These are phyloP conservation scores for Telenomus remus DNA, from an alignment of 1,140 invertebrate species.

Conservation along the genomic window DNA sequence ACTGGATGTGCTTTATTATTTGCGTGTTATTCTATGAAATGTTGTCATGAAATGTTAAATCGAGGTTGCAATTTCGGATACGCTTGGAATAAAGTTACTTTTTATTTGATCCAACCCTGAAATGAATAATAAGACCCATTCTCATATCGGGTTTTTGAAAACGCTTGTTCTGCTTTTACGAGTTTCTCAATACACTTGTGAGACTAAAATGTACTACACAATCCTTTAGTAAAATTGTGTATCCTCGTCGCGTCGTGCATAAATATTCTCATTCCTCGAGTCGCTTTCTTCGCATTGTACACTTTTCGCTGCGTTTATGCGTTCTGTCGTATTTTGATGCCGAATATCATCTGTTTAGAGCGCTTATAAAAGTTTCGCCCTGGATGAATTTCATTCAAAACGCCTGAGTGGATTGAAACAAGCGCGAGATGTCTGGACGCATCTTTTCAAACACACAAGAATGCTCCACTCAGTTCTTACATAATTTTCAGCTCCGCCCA, in stretches of 20 bases:
- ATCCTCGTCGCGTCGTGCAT: slow-evolving; percentile 42
- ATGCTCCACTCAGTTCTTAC: no score
- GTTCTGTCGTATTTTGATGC: slow-evolving; percentile 18
- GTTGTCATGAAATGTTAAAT: no score
- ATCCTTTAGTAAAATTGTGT: slow-evolving; percentile 49
- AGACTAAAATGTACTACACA: slow-evolving; percentile 15
- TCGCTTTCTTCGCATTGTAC: slow-evolving; percentile 28
- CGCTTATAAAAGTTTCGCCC: slow-evolving; percentile 20
- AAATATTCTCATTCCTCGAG: slow-evolving; percentile 33
- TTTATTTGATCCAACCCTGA: slow-evolving; percentile 4
- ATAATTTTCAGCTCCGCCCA: no score
- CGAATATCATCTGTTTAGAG: slow-evolving; percentile 25
- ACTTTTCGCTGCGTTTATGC: slow-evolving; percentile 26
- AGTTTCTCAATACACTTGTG: slow-evolving; percentile 24
- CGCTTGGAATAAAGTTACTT: no score
- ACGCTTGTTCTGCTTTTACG: slow-evolving; percentile 23
- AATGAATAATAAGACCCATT: slow-evolving; percentile 18
- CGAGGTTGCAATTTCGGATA: no score
- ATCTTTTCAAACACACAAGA: no score
- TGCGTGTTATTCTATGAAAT: no score
- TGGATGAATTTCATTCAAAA: slow-evolving; percentile 16
- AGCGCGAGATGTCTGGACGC: slow-evolving; percentile 1
- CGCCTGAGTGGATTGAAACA: slow-evolving; percentile 16
- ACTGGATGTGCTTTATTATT: no score
- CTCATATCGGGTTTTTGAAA: slow-evolving; percentile 29